Evolutionary conservation across 2,113 vertebrate species (phyloP).

Genomic region (Amphiprion ocellaris): DNA sequence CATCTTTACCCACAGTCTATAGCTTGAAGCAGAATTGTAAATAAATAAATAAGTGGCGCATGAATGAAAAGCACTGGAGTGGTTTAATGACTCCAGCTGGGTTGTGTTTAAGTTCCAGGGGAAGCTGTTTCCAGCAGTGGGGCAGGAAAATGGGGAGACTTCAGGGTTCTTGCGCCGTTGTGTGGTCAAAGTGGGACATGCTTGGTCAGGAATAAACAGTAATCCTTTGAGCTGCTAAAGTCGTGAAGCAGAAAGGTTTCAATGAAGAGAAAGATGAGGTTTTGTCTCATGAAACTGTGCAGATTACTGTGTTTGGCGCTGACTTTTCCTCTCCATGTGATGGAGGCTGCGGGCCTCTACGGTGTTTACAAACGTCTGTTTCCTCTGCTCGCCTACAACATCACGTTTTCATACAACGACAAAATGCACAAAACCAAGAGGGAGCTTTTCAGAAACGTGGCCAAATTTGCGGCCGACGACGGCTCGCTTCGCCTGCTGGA

Average conservation of each 20-base stretch:
- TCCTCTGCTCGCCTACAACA: constrained; percentile 75
- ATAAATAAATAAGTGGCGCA: too few species aligned
- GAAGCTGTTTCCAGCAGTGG: too few species aligned
- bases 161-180: constrained; percentile 9
- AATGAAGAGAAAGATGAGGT: constrained; percentile 45
- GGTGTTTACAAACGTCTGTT: constrained; percentile 85
- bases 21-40: too few species aligned
- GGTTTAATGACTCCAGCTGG: too few species aligned
- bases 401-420: constrained; percentile 64
- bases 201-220: constrained; percentile 8
- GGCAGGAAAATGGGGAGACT: too few species aligned
- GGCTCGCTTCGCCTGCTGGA: constrained; percentile 87
- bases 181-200: constrained; percentile 10
- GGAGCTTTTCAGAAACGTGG: constrained; percentile 85
- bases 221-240: constrained; percentile 63
- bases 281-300: constrained; percentile 59
- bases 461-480: constrained; percentile 60
- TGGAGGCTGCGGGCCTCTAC: constrained; percentile 80
- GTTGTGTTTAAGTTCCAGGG: too few species aligned
- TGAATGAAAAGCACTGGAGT: too few species aligned
- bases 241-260: not conserved
- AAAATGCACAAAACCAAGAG: constrained; percentile 83
- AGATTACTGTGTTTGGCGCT: constrained; percentile 68
- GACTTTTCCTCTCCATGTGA: constrained; percentile 81
- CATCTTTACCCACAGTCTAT: too few species aligned